These are phyloP conservation scores for Pantala flavescens DNA, from an alignment of 1,140 invertebrate genomes.

Conservation along the genomic window DNA sequence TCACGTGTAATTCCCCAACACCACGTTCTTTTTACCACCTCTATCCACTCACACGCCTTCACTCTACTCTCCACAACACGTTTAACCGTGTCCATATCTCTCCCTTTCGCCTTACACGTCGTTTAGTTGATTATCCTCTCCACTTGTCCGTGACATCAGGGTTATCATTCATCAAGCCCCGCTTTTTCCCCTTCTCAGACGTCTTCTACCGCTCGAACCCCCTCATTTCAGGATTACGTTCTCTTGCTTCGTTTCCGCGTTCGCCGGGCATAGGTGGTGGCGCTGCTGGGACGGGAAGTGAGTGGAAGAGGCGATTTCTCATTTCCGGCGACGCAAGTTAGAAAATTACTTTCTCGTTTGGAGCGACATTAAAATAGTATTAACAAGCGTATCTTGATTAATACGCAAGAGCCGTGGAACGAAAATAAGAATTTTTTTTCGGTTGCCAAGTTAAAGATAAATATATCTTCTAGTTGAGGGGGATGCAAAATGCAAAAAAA, in stretches of 20 bases:
- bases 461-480: too few species aligned
- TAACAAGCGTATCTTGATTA: background rate
- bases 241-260: too few species aligned
- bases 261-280: background rate
- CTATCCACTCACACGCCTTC: too few species aligned
- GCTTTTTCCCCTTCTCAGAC: background rate
- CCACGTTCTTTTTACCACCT: too few species aligned
- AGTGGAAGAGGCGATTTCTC: background rate
- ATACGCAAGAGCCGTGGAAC: too few species aligned
- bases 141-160: conserved; percentile 3
- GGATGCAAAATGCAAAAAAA: too few species aligned
- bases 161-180: background rate
- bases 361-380: background rate
- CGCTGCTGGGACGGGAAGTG: background rate
- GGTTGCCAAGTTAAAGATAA: background rate
- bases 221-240: too few species aligned
- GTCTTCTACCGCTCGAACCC: background rate
- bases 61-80: too few species aligned
- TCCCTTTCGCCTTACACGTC: background rate
- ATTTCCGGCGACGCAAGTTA: background rate
- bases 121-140: background rate
- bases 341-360: conserved; percentile 2
- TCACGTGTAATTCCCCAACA: too few species aligned
- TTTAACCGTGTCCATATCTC: background rate
- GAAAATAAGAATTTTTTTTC: background rate